Conservation (phyloP, 2,888 invertebrate genomes). For the Phalera bucephala region DNA sequence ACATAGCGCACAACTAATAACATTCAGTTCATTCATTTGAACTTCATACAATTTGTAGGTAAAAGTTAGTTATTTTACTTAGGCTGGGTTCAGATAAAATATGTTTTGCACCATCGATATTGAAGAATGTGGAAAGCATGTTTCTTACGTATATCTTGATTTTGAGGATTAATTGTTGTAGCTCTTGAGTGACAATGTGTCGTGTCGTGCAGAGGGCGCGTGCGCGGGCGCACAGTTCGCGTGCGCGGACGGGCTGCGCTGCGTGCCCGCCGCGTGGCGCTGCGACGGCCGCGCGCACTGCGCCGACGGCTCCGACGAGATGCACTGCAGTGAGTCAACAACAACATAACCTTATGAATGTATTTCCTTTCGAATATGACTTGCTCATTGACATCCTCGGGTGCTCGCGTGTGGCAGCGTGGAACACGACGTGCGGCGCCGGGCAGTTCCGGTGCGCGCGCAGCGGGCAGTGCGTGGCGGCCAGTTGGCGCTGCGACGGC, state of each 20-base stretch:
- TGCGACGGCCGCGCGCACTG: conserved; percentile 86
- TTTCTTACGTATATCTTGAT: too few species aligned
- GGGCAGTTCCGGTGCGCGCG: conserved; percentile 89
- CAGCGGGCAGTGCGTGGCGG: conserved; percentile 88
- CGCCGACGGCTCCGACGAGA: conserved; percentile 85
- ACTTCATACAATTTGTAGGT: too few species aligned
- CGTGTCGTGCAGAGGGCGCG: neutral
- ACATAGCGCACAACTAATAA: too few species aligned
- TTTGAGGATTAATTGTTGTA: too few species aligned
- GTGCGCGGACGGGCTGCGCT: conserved; percentile 83
- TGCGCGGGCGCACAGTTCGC: conserved; percentile 64
- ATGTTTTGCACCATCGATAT: too few species aligned
- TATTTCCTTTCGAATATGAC: too few species aligned
- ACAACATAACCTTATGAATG: conserved; percentile 10
- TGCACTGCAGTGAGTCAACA: conserved; percentile 74
- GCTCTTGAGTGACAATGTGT: too few species aligned
- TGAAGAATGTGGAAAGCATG: too few species aligned
- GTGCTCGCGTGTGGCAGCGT: conserved; percentile 56
- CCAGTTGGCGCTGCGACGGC: conserved; percentile 90
- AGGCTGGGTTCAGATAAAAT: too few species aligned
- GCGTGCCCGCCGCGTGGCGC: conserved; percentile 84
- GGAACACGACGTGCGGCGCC: conserved; percentile 82
- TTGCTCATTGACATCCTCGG: too few species aligned
- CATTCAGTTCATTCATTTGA: too few species aligned
- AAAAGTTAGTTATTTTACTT: too few species aligned